Evolutionary conservation across 64 coral and sea anemone genomes (phyloP), one percentile per base, ranked within the genome.

Genomic region (Montipora efflorescens): DNA sequence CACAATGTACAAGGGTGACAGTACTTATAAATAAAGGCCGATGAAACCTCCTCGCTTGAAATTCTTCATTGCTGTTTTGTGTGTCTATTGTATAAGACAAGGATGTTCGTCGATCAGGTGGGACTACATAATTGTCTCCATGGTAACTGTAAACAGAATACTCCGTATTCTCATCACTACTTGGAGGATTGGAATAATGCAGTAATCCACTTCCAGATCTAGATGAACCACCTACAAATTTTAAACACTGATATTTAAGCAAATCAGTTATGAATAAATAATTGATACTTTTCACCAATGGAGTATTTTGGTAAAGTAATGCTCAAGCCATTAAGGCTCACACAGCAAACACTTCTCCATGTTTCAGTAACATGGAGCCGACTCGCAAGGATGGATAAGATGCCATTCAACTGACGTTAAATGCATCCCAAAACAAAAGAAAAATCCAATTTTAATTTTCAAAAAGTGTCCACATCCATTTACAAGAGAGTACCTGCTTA

Each of bases 91-190:
- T 71, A 19, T 44, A 15, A 44, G 87, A 83, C 4, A 74, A 48
- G 53, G 59, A 79, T 22, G 44, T 10, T 46, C 76, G 83, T 86
- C 67, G 88, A 15, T 91, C 81, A 57, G 55, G 68, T 81, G 93
- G 75, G 49, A 94, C 91, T 51, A 76, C 36, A 79, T 92, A 97
- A 68, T 97, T 97, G 61, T 92, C 84, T 5, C 96, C 96, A 95
- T 14, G 92, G 84, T 97, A 97, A 52, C 83, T 75, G 14, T 86
- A 86, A 19, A 86, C 82, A 50, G 66, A 86, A 64, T 47, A 49
- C 47, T 86, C 64, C 0, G 47, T 10, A 20, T 48, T 20, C 49
- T 50, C 82, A 13, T 86, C 82, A 71, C n/a, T 72, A 20, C 43
- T 86, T 50, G 82, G 8, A 71, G 46, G 18, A 18, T 10, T n/a